Conservation (phyloP, 2,113 vertebrate species). For the Spilogale gracilis region DNA sequence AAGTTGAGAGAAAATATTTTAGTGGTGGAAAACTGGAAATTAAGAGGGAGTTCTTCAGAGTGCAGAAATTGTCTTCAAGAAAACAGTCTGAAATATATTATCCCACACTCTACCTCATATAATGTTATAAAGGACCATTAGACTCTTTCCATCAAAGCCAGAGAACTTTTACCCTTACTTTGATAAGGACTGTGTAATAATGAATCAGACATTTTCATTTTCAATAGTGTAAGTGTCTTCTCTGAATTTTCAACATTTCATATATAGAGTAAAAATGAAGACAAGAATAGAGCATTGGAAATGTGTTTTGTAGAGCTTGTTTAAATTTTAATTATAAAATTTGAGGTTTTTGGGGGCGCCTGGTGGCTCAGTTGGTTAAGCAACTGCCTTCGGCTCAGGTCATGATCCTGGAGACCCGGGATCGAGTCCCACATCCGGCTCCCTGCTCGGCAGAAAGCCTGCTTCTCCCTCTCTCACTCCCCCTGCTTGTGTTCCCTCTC, state of each 20-base stretch:
- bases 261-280: neutral
- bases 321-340: neutral
- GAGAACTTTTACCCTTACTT: neutral
- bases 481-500: no score
- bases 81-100: neutral
- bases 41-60: neutral
- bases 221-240: neutral
- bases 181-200: neutral
- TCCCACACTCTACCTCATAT: no score
- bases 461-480: no score
- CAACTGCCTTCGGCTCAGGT: no score
- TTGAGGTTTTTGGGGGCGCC: no score
- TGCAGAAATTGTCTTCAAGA: neutral
- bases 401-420: no score
- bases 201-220: neutral
- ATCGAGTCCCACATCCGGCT: no score
- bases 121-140: neutral
- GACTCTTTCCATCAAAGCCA: neutral
- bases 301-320: neutral
- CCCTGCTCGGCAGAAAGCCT: no score
- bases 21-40: neutral
- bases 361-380: no score
- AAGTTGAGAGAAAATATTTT: neutral
- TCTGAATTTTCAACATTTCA: neutral
- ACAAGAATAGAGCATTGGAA: neutral